phyloP scores from a whole-genome alignment of 2,797 vertebrate species.

The Knipowitschia caucasica region DNA sequence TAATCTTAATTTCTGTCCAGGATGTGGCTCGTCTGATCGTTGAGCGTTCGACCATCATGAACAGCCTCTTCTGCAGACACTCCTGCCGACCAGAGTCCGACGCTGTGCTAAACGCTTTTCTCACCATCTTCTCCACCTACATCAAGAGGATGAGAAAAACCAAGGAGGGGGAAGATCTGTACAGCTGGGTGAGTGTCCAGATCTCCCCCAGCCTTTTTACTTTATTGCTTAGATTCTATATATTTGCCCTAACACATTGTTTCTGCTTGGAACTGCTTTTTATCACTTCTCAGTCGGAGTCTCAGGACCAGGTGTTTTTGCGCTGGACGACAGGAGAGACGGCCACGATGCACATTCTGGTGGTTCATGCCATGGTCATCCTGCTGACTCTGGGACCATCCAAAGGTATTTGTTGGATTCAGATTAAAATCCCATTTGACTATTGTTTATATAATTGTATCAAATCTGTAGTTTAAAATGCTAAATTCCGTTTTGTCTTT shows the following conservation, averaged over 20 bases:
- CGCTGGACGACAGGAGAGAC: constrained; percentile 96
- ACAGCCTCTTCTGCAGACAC: constrained; percentile 91
- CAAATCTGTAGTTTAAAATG: constrained; percentile 1
- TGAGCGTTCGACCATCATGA: constrained; percentile 98
- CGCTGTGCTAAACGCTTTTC: constrained; percentile 86
- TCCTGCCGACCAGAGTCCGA: constrained; percentile 83
- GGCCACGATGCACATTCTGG: constrained; percentile 97
- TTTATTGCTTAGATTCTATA: neutral
- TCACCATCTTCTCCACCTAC: constrained; percentile 89
- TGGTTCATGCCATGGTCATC: constrained; percentile 99
- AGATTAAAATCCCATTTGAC: no score
- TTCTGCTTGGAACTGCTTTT: neutral
- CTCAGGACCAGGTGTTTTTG: constrained; percentile 97
- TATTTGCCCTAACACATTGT: neutral
- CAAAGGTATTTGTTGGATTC: constrained; percentile 61
- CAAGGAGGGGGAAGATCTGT: constrained; percentile 96
- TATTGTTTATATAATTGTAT: no score
- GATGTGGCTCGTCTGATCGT: constrained; percentile 94
- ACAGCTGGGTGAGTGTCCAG: constrained; percentile 94
- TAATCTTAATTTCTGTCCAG: constrained; percentile 72
- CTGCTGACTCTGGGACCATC: constrained; percentile 79
- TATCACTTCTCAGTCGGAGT: constrained; percentile 82
- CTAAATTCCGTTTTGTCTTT: neutral
- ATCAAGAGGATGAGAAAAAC: constrained; percentile 94
- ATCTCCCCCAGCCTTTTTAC: no score